Base-by-base conservation (phyloP, 2,888 invertebrate species). In the Crepidodera aurea region DNA sequence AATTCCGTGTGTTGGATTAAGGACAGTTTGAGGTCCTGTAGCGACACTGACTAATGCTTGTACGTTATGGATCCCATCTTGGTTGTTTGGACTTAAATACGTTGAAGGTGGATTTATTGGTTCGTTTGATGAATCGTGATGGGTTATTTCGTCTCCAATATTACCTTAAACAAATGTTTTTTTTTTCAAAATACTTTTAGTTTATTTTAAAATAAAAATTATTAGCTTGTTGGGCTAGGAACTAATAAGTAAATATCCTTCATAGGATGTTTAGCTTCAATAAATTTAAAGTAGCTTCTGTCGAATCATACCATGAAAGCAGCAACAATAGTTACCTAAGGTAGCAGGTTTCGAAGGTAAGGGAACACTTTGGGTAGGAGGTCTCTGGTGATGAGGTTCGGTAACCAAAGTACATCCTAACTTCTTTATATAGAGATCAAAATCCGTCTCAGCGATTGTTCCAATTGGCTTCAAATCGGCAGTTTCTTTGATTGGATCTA, bases 371-470 rank as follows among this genome's bases (percentile, higher is more conserved):
- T 54, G 15, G 19, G 25, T 34, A 2, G 58, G 55, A 8, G 56
- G 53, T 57, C 61, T 63, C 8, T 48, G 39, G 46, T 68, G 60
- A 18, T 16, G 51, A 40, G 60, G 64, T 8, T 66, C 78, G n/a
- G 79, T 71, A 10, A 80, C 79, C 37, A 82, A 60, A 58, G 78
- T 79, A 65, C 86, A 86, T 65, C 84, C 84, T 32, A 79, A 55
- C 69, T 82, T 84, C 73, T 85, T 86, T 39, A 84, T 79, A 72
- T 87, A 88, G 51, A 88, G 79, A 77, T 88, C 88, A 75, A 84
- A 88, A 74, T 88, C 87, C n/a, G 85, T 82, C 77, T 88, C 85
- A 62, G 79, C 76, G 56, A 83, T 77, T 8, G 87, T 82, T 42
- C 85, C 85, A 44, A 82, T 79, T 7, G 85, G 83, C 60, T 83